A percentile compares a stretch with the other conserved stretches of the same genome.
phyloP scores from a whole-genome alignment of 1,140 invertebrate genomes.

The Melipona quadrifasciata region DNA sequence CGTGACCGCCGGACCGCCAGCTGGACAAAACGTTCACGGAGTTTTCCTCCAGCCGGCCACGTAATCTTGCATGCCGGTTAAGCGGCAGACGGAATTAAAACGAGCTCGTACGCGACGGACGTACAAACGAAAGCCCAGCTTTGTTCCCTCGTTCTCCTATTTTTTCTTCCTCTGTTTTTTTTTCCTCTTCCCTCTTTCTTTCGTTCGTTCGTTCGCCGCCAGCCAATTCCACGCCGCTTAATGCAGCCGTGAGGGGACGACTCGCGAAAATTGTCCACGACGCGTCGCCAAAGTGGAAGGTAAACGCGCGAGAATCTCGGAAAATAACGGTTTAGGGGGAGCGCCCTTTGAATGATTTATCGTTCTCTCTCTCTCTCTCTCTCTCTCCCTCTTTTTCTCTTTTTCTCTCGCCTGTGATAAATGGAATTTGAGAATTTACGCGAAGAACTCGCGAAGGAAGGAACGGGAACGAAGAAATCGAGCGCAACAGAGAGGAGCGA shows the following conservation, averaged over 20 bases:
- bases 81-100: conserved; percentile 29
- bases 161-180: no score
- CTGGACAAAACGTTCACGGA: not conserved
- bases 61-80: conserved; percentile 17
- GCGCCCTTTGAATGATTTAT: not conserved
- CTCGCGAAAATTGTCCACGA: conserved; percentile 31
- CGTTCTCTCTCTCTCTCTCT: not conserved
- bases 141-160: not conserved
- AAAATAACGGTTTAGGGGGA: not conserved
- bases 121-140: conserved; percentile 36
- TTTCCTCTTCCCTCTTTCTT: not conserved
- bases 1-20: not conserved
- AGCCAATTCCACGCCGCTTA: not conserved
- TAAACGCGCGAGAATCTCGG: conserved; percentile 8
- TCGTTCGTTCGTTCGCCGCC: not conserved
- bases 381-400: no score
- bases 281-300: conserved; percentile 7
- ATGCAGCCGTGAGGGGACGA: conserved; percentile 1
- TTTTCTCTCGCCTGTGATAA: not conserved
- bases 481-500: not conserved
- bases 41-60: not conserved
- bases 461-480: not conserved
- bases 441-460: not conserved
- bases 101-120: not conserved
- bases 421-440: not conserved